phyloP scores from a whole-genome alignment of 1,140 invertebrate genomes.

The Aphaenogaster floridana region DNA sequence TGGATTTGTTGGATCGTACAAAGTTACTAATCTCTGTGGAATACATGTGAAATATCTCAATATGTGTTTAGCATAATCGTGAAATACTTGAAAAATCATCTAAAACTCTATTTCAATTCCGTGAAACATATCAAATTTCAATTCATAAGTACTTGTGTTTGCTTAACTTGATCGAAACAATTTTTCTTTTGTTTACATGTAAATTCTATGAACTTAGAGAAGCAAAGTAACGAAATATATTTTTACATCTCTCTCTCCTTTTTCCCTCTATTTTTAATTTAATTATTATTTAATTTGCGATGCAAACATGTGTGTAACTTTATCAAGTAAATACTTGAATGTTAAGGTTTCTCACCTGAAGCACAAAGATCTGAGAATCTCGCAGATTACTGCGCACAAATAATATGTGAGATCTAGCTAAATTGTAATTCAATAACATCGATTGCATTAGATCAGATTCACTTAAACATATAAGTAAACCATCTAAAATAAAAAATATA shows the following conservation, averaged over 20 bases:
- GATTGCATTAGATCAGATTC: slow-evolving; percentile 85
- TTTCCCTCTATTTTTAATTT: not conserved
- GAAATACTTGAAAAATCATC: not conserved
- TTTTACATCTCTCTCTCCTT: not conserved
- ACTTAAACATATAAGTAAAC: slow-evolving; percentile 86
- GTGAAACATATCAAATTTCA: not conserved
- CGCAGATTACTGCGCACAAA: slow-evolving; percentile 83
- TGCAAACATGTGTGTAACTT: slow-evolving; percentile 26
- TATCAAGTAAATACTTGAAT: not conserved
- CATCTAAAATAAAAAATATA: slow-evolving; percentile 79
- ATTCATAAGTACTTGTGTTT: not conserved
- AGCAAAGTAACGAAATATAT: not conserved
- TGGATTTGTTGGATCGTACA: slow-evolving; percentile 87
- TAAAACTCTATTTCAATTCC: not conserved
- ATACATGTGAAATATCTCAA: slow-evolving; percentile 44
- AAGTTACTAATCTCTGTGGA: slow-evolving; percentile 84
- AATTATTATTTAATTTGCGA: slow-evolving; percentile 12
- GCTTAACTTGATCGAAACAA: not conserved
- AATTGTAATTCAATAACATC: slow-evolving; percentile 83
- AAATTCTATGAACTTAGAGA: not conserved
- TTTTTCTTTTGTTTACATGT: not conserved
- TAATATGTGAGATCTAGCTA: slow-evolving; percentile 83
- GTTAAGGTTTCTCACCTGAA: slow-evolving; percentile 79
- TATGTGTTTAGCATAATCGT: not conserved
- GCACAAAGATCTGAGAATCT: slow-evolving; percentile 82